A percentile compares a stretch with the other conserved stretches of the same genome.
Conservation (phyloP, 2,888 invertebrate genomes). For the Lepidonotus clava region DNA sequence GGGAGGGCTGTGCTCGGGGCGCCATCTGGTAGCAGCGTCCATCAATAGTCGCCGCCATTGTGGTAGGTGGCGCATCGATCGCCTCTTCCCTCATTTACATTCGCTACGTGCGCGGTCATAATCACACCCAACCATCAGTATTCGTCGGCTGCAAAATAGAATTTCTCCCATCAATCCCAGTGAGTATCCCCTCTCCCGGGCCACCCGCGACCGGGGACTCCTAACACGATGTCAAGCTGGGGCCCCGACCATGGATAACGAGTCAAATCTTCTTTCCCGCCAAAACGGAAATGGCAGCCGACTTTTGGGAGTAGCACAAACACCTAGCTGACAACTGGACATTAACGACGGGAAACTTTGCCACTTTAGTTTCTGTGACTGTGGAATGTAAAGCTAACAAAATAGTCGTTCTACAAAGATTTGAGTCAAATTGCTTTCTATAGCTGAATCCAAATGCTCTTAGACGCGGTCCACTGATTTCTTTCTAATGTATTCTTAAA, state of each 20-base stretch:
- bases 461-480: too few species aligned
- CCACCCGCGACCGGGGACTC: not conserved
- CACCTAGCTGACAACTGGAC: not conserved
- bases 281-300: conserved; percentile 32
- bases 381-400: too few species aligned
- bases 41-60: conserved; percentile 40
- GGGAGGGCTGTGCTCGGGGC: conserved; percentile 11
- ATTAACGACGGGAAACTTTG: not conserved
- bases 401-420: too few species aligned
- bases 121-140: conserved; percentile 13
- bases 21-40: conserved; percentile 4
- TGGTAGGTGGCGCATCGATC: not conserved
- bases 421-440: too few species aligned
- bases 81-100: not conserved
- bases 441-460: too few species aligned
- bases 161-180: not conserved
- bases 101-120: not conserved
- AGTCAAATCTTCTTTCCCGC: conserved; percentile 12
- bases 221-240: not conserved
- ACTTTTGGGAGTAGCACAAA: not conserved
- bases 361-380: not conserved
- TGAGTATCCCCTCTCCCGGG: not conserved
- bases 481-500: too few species aligned
- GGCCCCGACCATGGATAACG: not conserved
- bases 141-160: conserved; percentile 11